A percentile compares a stretch with the other conserved stretches of the same genome.
phyloP scores from a whole-genome alignment of 2,797 vertebrate species.

The Falco columbarius region DNA sequence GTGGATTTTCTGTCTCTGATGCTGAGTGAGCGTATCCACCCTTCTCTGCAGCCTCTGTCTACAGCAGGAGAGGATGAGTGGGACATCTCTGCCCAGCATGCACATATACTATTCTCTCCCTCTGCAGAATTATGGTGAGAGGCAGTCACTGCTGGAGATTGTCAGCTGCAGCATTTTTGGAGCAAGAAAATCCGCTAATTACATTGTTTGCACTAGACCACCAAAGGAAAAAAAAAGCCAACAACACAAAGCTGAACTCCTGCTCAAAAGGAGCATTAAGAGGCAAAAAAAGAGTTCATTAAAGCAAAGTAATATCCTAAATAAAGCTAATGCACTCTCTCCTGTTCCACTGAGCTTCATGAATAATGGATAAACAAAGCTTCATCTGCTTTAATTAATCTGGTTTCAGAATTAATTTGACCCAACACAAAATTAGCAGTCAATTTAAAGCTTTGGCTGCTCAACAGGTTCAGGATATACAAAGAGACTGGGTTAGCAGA shows the following conservation, averaged over 20 bases:
- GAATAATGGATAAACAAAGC: constrained; percentile 79
- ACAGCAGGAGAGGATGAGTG: neutral
- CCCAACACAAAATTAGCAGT: constrained; percentile 76
- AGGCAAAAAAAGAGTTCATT: constrained; percentile 48
- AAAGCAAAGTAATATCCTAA: constrained; percentile 62
- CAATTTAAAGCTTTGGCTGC: constrained; percentile 69
- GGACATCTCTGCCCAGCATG: neutral
- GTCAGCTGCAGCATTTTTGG: neutral
- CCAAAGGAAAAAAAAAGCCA: neutral
- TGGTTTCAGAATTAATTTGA: constrained; percentile 79
- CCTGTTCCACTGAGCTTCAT: constrained; percentile 70
- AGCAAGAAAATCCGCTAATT: neutral
- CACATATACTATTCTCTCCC: neutral
- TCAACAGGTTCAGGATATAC: constrained; percentile 62
- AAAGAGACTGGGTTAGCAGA: constrained; percentile 13
- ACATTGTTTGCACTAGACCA: neutral
- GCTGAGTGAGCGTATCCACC: neutral
- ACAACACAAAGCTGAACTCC: neutral
- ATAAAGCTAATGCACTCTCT: constrained; percentile 62
- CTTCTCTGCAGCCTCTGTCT: neutral
- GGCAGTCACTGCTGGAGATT: neutral
- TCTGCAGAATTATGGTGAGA: neutral
- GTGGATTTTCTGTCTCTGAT: neutral
- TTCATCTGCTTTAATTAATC: constrained; percentile 80
- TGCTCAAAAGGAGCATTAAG: constrained; percentile 40